Base-by-base conservation (phyloP, 2,888 invertebrate species). In the Lobophora halterata region DNA sequence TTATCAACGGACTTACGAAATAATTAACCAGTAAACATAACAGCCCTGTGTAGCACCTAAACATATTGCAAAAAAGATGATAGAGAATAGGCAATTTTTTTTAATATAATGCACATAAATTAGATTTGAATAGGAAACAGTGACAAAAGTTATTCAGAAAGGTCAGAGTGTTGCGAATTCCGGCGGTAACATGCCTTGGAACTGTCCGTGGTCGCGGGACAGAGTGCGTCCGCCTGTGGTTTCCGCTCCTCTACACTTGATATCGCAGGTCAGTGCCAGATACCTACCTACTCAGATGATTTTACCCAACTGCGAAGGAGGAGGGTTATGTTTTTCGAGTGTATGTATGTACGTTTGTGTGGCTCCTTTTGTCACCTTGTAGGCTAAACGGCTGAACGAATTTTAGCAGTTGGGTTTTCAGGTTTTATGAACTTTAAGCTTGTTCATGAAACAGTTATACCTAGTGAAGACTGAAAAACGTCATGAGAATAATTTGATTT, bases 181-280 rank as follows among this genome's bases (percentile, higher is more conserved):
- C 51, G 46, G 58, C 55, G 43, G 44, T 49, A 53, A 54, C 50
- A 85, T 85, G 86, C 80, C 85, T 56, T 85, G 83, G 85, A 79
- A 59, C 46, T 87, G 86, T 49, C 83, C 83, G 58, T 87, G 87
- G 86, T 83, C 86, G 44, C 76, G 75, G 29, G 76, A 75, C 46
- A 78, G 74, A 33, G 79, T 71, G 65, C 68, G 68, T 34, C 70
- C 76, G 49, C 63, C 68, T 19, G 68, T 61, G 58, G 74, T 79
- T 61, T 79, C 74, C 53, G 70, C 71, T 39, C 76, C 81, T 39
- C 61, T 77, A 33, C 73, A 76, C 32, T 58, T 78, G 45, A 52
- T 76, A 34, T 48, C 69, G 33, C 73, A 83, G 85, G 87, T 87
- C 69, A 59, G 82, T 30, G 33, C 27, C 36, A 36, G n/a, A 20